These are phyloP conservation scores for Athalia circularis DNA, from an alignment of 2,888 invertebrate species.

Conservation along the genomic window DNA sequence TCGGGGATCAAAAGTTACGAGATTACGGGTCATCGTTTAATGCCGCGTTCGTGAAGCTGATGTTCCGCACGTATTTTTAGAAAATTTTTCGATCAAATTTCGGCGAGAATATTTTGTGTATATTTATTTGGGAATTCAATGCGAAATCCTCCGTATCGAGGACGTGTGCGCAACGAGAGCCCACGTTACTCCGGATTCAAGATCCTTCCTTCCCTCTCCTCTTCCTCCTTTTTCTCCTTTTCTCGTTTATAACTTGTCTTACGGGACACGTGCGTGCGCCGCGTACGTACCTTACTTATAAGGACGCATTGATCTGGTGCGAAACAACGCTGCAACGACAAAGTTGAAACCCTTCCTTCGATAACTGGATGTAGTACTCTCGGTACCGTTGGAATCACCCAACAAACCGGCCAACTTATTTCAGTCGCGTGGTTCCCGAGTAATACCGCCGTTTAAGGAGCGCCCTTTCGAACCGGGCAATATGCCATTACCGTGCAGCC, in stretches of 20 bases:
- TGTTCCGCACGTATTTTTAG: neutral
- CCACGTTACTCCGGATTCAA: too few species aligned
- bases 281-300: neutral
- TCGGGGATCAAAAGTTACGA: neutral
- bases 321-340: conserved; percentile 26
- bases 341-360: conserved; percentile 21
- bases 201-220: neutral
- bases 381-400: conserved; percentile 59
- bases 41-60: neutral
- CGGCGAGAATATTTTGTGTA: neutral
- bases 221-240: neutral
- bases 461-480: conserved; percentile 29
- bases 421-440: conserved; percentile 25
- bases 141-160: too few species aligned
- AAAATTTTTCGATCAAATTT: neutral
- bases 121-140: neutral
- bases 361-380: conserved; percentile 62
- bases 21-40: neutral
- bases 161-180: too few species aligned
- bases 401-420: conserved; percentile 38
- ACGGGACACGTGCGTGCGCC: conserved; percentile 14
- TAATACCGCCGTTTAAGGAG: conserved; percentile 31
- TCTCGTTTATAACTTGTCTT: neutral
- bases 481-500: neutral
- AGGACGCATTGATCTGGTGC: conserved; percentile 15